phyloP scores from a whole-genome alignment of 2,797 vertebrate species.

The Neosilurus mollespiculum region DNA sequence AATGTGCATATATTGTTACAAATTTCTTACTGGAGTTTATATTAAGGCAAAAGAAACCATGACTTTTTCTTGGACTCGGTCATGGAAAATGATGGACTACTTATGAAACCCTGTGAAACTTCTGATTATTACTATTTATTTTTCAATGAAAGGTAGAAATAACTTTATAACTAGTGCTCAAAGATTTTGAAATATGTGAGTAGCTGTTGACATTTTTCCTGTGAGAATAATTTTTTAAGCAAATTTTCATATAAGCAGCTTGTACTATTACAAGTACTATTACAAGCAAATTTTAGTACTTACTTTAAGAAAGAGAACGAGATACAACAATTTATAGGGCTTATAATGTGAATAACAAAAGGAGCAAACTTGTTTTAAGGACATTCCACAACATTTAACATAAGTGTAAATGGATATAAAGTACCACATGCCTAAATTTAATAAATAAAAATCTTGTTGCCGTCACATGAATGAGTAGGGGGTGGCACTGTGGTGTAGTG shows the following conservation, averaged over 20 bases:
- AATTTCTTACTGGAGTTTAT: not conserved
- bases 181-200: not conserved
- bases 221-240: not conserved
- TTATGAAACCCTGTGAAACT: not conserved
- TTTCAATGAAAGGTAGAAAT: not conserved
- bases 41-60: not conserved
- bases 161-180: not conserved
- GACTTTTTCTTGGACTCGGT: not conserved
- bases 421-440: not conserved
- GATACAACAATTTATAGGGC: not conserved
- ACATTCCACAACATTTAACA: not conserved
- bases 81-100: not conserved
- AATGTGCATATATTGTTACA: not conserved
- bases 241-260: not conserved
- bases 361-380: not conserved
- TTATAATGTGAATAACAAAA: not conserved
- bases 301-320: not conserved
- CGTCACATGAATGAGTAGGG: too few relatives aligned
- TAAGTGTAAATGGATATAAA: not conserved
- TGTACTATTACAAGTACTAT: not conserved
- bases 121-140: not conserved
- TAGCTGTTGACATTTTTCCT: not conserved
- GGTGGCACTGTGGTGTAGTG: too few relatives aligned
- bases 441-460: not conserved
- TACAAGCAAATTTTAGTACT: not conserved